These are phyloP conservation scores for Exocentrus adspersus DNA, from an alignment of 2,888 invertebrate genomes.

Conservation along the genomic window DNA sequence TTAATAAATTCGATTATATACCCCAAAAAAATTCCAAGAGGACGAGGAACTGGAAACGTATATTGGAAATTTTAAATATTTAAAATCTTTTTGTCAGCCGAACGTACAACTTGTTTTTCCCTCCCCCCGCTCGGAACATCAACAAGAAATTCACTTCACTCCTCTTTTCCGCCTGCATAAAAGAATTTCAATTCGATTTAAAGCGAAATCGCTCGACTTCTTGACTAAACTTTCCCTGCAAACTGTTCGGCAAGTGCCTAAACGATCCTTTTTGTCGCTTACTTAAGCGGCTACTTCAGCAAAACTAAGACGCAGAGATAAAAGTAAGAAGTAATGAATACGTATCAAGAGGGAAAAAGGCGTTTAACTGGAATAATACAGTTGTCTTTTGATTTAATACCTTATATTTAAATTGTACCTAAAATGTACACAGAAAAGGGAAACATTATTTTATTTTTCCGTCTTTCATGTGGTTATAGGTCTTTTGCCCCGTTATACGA, in stretches of 20 bases:
- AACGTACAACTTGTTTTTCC: conserved; percentile 6
- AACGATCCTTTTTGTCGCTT: conserved; percentile 23
- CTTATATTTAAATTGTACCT: too few species aligned
- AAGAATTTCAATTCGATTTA: conserved; percentile 24
- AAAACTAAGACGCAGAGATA: conserved; percentile 16
- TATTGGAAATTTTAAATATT: conserved; percentile 19
- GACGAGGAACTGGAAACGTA: conserved; percentile 15
- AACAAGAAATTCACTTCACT: conserved; percentile 12
- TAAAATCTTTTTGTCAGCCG: conserved; percentile 22
- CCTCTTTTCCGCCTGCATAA: conserved; percentile 15
- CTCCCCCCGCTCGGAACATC: background rate
- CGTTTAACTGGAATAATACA: conserved; percentile 8
- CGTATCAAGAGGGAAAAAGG: background rate
- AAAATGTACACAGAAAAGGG: too few species aligned
- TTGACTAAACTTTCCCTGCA: conserved; percentile 18
- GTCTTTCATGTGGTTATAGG: too few species aligned
- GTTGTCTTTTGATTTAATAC: background rate
- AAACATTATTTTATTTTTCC: too few species aligned
- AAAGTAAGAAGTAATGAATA: conserved; percentile 3
- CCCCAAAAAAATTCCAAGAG: background rate
- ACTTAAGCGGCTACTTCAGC: conserved; percentile 17
- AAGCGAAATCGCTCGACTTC: conserved; percentile 14
- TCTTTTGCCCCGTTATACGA: too few species aligned
- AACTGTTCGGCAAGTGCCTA: conserved; percentile 12
- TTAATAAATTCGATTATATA: conserved; percentile 1